phyloP scores from a whole-genome alignment of 2,113 vertebrate genomes.

The Cichladusa arquata region DNA sequence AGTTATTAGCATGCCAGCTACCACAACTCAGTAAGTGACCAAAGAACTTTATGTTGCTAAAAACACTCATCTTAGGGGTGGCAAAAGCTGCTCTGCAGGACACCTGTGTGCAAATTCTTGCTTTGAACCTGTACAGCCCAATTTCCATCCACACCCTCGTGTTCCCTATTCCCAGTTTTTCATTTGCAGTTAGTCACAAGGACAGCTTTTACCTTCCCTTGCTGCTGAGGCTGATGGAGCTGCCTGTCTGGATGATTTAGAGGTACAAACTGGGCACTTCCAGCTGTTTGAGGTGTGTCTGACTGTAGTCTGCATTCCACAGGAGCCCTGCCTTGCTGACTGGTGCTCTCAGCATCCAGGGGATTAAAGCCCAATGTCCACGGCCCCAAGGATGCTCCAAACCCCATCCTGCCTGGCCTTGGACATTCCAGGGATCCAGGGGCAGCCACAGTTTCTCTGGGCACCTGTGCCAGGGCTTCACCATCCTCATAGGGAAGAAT shows the following conservation, averaged over 20 bases:
- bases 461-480: not conserved
- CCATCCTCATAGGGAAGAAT: not conserved
- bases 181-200: not conserved
- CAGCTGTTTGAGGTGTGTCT: not conserved
- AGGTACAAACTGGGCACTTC: not conserved
- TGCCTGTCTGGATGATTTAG: not conserved
- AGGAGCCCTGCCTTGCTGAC: not conserved
- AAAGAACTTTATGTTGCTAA: not conserved
- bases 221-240: not conserved
- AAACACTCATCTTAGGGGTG: not conserved
- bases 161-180: not conserved
- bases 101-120: not conserved
- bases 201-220: not conserved
- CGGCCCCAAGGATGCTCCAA: not conserved
- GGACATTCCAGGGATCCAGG: not conserved
- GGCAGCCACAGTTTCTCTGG: not conserved
- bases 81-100: not conserved
- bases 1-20: slow-evolving; percentile 49
- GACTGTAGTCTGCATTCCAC: not conserved
- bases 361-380: not conserved
- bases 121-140: not conserved
- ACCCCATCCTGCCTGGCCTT: not conserved
- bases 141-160: not conserved
- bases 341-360: not conserved
- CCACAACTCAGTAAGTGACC: slow-evolving; percentile 54